phyloP scores from a whole-genome alignment of 2,888 invertebrate genomes.

The Ormyrus pomaceus region DNA sequence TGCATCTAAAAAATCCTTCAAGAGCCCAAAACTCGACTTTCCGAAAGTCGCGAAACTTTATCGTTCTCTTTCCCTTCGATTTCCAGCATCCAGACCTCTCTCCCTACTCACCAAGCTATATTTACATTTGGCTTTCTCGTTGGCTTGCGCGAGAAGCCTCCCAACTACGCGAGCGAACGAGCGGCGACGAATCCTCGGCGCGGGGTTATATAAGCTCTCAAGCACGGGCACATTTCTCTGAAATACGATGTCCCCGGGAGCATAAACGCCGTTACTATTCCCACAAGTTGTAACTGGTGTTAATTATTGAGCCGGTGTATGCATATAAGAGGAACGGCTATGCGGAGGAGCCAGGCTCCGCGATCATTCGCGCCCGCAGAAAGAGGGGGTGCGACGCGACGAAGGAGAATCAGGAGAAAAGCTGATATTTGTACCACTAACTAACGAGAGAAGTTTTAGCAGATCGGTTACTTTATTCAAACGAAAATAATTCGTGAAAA shows the following conservation, averaged over 20 bases:
- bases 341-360: neutral
- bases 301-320: slow-evolving; percentile 71
- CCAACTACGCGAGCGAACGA: neutral
- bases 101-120: neutral
- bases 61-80: no score
- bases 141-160: neutral
- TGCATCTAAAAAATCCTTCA: no score
- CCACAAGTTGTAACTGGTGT: slow-evolving; percentile 76
- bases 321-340: slow-evolving; percentile 14
- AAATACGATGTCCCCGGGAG: slow-evolving; percentile 75
- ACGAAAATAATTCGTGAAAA: no score
- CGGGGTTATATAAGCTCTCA: neutral
- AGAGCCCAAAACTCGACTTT: no score
- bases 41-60: no score
- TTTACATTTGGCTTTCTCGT: neutral
- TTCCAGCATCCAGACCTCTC: no score
- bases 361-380: neutral
- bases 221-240: slow-evolving; percentile 69
- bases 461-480: no score
- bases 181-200: slow-evolving; percentile 13
- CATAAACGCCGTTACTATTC: slow-evolving; percentile 75
- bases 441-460: no score
- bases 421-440: neutral
- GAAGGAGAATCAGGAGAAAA: slow-evolving; percentile 17
- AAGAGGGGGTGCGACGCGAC: neutral